phyloP scores from a whole-genome alignment of 2,797 vertebrate species.

The Chaetophractus vellerosus region DNA sequence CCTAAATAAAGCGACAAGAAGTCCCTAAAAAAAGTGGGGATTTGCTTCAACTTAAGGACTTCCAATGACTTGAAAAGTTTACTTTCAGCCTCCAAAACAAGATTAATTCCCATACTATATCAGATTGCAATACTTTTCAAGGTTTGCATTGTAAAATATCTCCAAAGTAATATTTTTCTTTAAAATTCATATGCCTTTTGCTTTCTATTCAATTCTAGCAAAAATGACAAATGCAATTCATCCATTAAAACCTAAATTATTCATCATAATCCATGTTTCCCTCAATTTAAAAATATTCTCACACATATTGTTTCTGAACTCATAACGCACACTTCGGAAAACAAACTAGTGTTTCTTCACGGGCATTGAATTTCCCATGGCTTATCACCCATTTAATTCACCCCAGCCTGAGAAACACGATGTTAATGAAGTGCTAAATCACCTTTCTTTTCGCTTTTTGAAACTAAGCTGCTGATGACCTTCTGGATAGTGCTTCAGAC shows the following conservation, averaged over 20 bases:
- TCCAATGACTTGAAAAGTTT: not conserved
- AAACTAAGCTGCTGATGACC: not conserved
- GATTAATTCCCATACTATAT: not conserved
- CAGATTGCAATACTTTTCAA: not conserved
- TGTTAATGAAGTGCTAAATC: not conserved
- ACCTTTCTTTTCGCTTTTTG: not conserved
- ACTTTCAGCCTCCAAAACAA: not conserved
- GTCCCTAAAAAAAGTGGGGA: not conserved
- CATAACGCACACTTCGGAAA: not conserved
- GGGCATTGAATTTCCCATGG: not conserved
- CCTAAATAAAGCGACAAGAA: not conserved
- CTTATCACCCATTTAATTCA: no score
- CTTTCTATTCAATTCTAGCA: not conserved
- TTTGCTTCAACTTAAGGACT: not conserved
- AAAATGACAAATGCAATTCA: not conserved
- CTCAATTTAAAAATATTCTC: slow-evolving; percentile 5
- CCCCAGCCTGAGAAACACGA: not conserved
- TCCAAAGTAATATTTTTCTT: slow-evolving; percentile 51
- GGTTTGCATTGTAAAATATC: not conserved
- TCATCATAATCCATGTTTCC: not conserved
- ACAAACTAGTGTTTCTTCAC: not conserved
- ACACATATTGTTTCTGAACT: not conserved
- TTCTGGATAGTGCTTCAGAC: not conserved
- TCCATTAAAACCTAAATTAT: not conserved
- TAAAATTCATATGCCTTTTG: slow-evolving; percentile 7